Evolutionary conservation across 2,113 vertebrate species (phyloP), one percentile per base, ranked within the genome.

Genomic region (Prinia subflava): DNA sequence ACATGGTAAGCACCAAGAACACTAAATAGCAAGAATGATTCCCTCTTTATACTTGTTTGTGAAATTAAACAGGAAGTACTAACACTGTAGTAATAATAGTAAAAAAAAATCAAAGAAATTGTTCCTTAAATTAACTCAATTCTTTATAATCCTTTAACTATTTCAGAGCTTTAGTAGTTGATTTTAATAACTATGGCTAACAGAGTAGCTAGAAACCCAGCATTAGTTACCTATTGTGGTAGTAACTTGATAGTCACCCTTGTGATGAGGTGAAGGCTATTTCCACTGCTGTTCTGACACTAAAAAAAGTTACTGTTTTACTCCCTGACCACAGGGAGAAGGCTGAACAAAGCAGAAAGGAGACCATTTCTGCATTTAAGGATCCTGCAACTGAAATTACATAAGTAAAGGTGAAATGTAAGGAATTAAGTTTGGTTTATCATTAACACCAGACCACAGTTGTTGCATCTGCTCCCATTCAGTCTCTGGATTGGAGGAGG

Each of bases 31-130:
- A 90, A 83, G 44, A 83, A 77, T 44, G 8, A 92, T 76, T 87
- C 37, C 11, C 88, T 69, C 35, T 81, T 80, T 55, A 37, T 60
- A 75, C 79, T 91, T 49, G 9, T 55, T 83, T 50, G 44, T 80
- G 47, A 86, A 95, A 90, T 87, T 81, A 78, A 92, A 85, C 50
- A 95, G 85, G 55, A 21, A 91, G 9, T 57, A 90, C 53, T 53
- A 86, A 94, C 47, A 83, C 39, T 46, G 37, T 53, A 71, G 27
- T 62, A 50, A 69, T 55, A 55, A 78, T 20, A 47, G 69, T 35
- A 20, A 25, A 37, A 64, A 75, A 71, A 80, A 87, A 69, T 56
- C 44, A 37, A 59, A 94, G 22, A 21, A 67, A 55, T 35, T 69
- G 10, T 49, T 82, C 33, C 23, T 91, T 56, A 71, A 69, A 59